A percentile compares a stretch with the other conserved stretches of the same genome.
Conservation (phyloP, 2,888 invertebrate species). For the Camptogramma bilineatum region DNA sequence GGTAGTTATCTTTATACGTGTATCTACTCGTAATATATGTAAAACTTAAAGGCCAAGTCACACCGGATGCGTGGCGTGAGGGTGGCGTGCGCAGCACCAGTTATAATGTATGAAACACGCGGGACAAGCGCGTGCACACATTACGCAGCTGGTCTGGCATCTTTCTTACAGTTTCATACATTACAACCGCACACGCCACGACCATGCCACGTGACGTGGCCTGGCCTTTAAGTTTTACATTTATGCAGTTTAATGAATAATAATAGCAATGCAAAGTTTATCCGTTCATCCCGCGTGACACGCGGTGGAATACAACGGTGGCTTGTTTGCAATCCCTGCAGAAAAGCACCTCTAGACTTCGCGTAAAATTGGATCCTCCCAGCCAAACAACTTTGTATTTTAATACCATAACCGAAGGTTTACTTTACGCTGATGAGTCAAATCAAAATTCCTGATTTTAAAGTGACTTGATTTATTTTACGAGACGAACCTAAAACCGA, state of each 20-base stretch:
- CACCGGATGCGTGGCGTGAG: no score
- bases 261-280: conserved; percentile 14
- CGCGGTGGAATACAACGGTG: conserved; percentile 54
- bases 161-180: no score
- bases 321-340: conserved; percentile 55
- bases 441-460: conserved; percentile 69
- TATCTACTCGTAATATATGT: no score
- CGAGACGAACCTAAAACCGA: conserved; percentile 58
- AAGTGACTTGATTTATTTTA: conserved; percentile 74
- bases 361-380: conserved; percentile 48
- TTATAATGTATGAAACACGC: no score
- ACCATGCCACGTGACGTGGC: no score
- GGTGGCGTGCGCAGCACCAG: no score
- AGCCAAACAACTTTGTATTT: conserved; percentile 43
- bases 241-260: conserved; percentile 3
- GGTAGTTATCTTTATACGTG: no score
- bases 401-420: conserved; percentile 53
- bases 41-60: no score
- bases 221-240: not conserved
- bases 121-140: no score
- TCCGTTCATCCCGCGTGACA: conserved; percentile 30
- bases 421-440: conserved; percentile 58
- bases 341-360: conserved; percentile 33
- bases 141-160: no score
- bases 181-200: no score